These are phyloP conservation scores for Podarcis muralis DNA, from an alignment of 2,113 vertebrate species.

Conservation along the genomic window DNA sequence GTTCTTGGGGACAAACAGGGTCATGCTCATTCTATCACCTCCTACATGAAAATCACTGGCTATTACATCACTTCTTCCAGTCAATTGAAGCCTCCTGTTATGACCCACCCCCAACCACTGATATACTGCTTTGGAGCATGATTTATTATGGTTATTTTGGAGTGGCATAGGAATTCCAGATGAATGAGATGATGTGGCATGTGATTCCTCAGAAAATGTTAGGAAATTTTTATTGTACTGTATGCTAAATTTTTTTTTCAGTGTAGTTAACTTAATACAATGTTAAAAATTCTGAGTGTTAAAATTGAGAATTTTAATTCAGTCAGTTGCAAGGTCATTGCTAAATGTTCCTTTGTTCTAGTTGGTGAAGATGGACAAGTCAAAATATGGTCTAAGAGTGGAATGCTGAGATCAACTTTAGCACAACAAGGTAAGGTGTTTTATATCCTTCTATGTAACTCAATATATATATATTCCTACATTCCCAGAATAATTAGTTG, in stretches of 20 bases:
- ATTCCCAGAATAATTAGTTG: neutral
- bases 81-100: neutral
- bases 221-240: constrained; percentile 5
- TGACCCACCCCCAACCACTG: neutral
- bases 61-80: neutral
- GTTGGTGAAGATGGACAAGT: constrained; percentile 97
- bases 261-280: neutral
- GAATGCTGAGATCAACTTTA: constrained; percentile 95
- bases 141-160: neutral
- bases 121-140: neutral
- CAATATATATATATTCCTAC: neutral
- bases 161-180: constrained; percentile 17
- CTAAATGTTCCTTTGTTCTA: constrained; percentile 65
- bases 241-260: neutral
- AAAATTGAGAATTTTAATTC: neutral
- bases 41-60: neutral
- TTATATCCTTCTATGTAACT: neutral
- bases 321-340: constrained; percentile 13
- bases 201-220: neutral
- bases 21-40: neutral
- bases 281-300: neutral
- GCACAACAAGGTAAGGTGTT: constrained; percentile 88
- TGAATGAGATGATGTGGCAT: neutral
- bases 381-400: constrained; percentile 98
- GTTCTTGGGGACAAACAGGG: neutral